Evolutionary conservation across 1,140 invertebrate species (phyloP), one percentile per base, ranked within the genome.

Genomic region (Brachystomella parvula): DNA sequence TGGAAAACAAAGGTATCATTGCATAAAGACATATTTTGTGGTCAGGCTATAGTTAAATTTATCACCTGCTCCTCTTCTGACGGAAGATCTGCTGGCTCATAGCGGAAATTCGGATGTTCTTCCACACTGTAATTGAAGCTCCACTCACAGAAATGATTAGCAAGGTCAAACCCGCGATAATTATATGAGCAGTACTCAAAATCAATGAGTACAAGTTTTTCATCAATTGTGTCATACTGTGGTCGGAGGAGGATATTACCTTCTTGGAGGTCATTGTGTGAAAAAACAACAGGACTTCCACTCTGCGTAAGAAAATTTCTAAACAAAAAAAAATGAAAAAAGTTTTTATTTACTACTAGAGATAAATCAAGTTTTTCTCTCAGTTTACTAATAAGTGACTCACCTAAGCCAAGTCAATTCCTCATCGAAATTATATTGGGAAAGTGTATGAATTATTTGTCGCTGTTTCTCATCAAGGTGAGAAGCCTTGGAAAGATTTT

Each of bases 231-330:
- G 17, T 74, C 70, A 26, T 64, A 67, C 12, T 65, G 63, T 33
- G 65, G 65, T 17, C 72, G 74, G 33, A 79, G 67, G 2, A 83
- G 72, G 65, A 82, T 81, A 74, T 83, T 86, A 77, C 95, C 96
- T 83, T 96, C 93, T 79, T 98, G 95, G 77, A 97, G 82, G 76
- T 98, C 96, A 78, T 98, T 98, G 78, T 99, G 96, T 76, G 92
- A 96, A 78, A 99, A 99, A 0, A 94, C 87, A 1, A 97, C 91
- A 0, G 92, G 90, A 65, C 90, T 89, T n/a, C 79, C 73, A 3
- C 82, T 72, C 63, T 75, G 73, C 2, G 71, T 74, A 44, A 84
- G 71, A 53, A 78, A 78, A 61, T 77, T 74, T 70, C 82, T 83
- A 68, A n/a, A 71, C 6, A 72, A 57, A 53, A 32, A 19, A 62